A percentile compares a stretch with the other conserved stretches of the same genome.
These are phyloP conservation scores for Chymomyza costata DNA, from an alignment of 1,140 invertebrate species.

Conservation along the genomic window DNA sequence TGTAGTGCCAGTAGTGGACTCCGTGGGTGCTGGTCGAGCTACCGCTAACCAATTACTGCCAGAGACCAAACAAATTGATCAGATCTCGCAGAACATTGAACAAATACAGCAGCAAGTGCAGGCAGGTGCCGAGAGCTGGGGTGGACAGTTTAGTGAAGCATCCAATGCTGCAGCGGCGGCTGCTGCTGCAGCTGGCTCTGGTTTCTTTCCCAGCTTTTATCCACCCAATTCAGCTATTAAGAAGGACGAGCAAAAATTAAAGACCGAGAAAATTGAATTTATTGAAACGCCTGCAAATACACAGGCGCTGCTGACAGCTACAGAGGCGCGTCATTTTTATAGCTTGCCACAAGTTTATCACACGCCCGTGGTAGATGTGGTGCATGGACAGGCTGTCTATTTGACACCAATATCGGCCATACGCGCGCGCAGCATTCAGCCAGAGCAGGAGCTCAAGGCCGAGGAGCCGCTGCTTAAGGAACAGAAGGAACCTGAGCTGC, in stretches of 20 bases:
- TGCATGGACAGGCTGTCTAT: conserved; percentile 53
- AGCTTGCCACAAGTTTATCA: conserved; percentile 58
- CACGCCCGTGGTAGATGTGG: conserved; percentile 56
- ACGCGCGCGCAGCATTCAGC: conserved; percentile 60
- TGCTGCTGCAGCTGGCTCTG: conserved; percentile 44
- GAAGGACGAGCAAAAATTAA: conserved; percentile 38
- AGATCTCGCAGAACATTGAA: conserved; percentile 30
- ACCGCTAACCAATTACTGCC: conserved; percentile 5
- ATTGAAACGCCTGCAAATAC: conserved; percentile 64
- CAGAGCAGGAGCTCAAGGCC: conserved; percentile 24
- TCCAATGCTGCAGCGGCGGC: conserved; percentile 34
- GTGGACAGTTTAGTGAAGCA: conserved; percentile 44
- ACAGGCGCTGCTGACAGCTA: conserved; percentile 44
- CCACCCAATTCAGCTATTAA: conserved; percentile 22
- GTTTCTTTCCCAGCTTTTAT: conserved; percentile 57
- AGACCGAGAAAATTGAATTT: conserved; percentile 47
- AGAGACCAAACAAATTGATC: conserved; percentile 45
- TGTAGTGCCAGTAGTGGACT: conserved; percentile 44
- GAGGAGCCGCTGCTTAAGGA: conserved; percentile 4
- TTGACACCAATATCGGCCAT: conserved; percentile 57
- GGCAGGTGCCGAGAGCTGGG: conserved; percentile 36
- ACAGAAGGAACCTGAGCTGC: conserved; percentile 4
- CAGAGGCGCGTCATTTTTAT: conserved; percentile 57
- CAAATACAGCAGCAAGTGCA: conserved; percentile 55
- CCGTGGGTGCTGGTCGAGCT: conserved; percentile 44